Percentiles rank a stretch among this genome's conserved stretches.
Conservation (phyloP, 2,888 invertebrate species). For the Drosophila parthenogenetica region DNA sequence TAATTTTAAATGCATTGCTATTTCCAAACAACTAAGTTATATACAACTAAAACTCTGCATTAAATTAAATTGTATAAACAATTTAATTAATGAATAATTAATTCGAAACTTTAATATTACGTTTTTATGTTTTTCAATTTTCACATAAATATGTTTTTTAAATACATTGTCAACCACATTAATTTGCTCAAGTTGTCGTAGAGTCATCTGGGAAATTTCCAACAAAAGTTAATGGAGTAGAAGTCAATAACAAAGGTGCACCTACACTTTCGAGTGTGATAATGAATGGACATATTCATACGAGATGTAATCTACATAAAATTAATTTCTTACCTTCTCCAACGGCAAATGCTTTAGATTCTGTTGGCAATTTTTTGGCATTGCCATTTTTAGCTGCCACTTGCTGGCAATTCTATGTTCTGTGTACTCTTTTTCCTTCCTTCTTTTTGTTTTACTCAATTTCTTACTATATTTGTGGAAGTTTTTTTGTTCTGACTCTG, state of each 20-base stretch:
- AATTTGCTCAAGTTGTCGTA: background rate
- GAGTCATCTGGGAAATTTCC: too few relatives aligned
- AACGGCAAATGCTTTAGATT: constrained; percentile 22
- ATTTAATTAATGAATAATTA: too few relatives aligned
- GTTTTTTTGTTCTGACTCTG: constrained; percentile 6
- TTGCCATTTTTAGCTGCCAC: constrained; percentile 20
- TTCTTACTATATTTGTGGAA: background rate
- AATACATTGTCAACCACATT: too few relatives aligned
- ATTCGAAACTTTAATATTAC: too few relatives aligned
- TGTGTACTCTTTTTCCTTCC: background rate
- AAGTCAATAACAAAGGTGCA: constrained; percentile 10
- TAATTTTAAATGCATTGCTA: too few relatives aligned
- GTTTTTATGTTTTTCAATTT: too few relatives aligned
- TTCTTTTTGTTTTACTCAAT: constrained; percentile 5
- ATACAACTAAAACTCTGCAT: too few relatives aligned
- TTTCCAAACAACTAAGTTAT: too few relatives aligned
- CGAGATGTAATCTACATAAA: constrained; percentile 7
- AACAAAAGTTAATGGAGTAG: too few relatives aligned
- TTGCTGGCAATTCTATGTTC: constrained; percentile 15
- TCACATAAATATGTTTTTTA: too few relatives aligned
- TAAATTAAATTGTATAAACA: too few relatives aligned
- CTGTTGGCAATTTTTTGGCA: constrained; percentile 3
- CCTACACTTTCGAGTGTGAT: background rate
- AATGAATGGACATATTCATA: constrained; percentile 2
- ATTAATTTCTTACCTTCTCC: constrained; percentile 21